These are phyloP conservation scores for Leptodactylus fuscus DNA, from an alignment of 2,113 vertebrate species.

Conservation along the genomic window DNA sequence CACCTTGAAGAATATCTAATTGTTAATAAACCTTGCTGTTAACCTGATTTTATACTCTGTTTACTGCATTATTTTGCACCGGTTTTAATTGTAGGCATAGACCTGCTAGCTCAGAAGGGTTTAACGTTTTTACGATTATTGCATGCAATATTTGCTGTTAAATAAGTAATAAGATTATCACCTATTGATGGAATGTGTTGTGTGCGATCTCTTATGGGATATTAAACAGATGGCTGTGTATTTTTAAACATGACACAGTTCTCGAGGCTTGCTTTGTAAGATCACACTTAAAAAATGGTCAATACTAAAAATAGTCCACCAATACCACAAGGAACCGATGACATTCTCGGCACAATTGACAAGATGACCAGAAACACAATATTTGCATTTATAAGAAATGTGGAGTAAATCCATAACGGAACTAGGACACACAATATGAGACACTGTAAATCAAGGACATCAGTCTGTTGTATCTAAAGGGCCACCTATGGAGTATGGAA, in stretches of 20 bases:
- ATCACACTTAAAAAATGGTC: slow-evolving; percentile 42
- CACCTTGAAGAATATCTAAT: slow-evolving; percentile 35
- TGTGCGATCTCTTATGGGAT: slow-evolving; percentile 31
- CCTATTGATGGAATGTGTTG: slow-evolving; percentile 48
- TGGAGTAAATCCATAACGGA: neutral
- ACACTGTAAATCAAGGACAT: neutral
- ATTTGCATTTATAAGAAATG: neutral
- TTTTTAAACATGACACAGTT: slow-evolving; percentile 30
- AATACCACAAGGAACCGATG: neutral
- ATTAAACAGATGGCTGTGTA: slow-evolving; percentile 43
- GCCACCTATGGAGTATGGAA: neutral
- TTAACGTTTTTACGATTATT: slow-evolving; percentile 26
- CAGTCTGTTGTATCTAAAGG: neutral
- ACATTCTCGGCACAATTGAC: neutral
- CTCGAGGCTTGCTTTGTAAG: neutral
- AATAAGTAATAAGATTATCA: slow-evolving; percentile 40
- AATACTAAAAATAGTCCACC: slow-evolving; percentile 21
- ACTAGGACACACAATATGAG: neutral
- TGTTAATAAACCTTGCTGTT: slow-evolving; percentile 37
- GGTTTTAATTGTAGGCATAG: neutral
- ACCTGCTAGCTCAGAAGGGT: neutral
- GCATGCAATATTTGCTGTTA: slow-evolving; percentile 34
- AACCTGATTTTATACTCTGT: slow-evolving; percentile 28
- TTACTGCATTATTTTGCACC: slow-evolving; percentile 12
- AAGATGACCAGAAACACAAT: neutral